Evolutionary conservation across 2,888 invertebrate species (phyloP), one percentile per base, ranked within the genome.

Genomic region (Xanthia icteritia): DNA sequence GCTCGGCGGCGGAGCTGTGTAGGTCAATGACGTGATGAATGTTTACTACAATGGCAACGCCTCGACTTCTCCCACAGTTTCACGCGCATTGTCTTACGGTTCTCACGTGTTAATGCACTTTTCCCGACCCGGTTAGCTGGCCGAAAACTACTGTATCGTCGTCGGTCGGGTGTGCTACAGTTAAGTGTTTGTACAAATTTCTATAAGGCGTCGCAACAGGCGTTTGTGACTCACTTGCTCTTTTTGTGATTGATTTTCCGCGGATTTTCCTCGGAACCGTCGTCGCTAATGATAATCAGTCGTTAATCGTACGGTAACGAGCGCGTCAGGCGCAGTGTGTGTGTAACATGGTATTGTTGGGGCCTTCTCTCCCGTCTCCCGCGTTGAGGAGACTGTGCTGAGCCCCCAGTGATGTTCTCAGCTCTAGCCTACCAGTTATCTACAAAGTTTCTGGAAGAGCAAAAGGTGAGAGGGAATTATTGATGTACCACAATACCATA

Each of bases 21-120:
- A 81, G 93, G 94, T 93, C 92, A 95, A 93, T 97, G 96, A 96
- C 97, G 96, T 95, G 96, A 96, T 96, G 90, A 91, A 89, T 96
- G 96, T 97, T 96, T 96, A 96, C 95, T 94, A 96, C 93, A 94
- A 95, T 94, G 97, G 96, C 96, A 97, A 97, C 97, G 97, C 97
- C 97, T 97, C 95, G 93, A 90, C 90, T 90, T 93, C 94, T 96
- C 95, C 92, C 96, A 95, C 95, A 96, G 95, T 96, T 96, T 96
- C 95, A 92, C 94, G 93, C 92, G 94, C 91, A 95, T 96, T 96
- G 96, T 96, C 92, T 94, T 87, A 85, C 88, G 85, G 92, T 94
- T 96, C 96, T 95, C 96, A 95, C 95, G 95, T 93, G 92, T 92
- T 90, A 90, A 85, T 89, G 89, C 89, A 91, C 91, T 92, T 92